Evolutionary conservation across 2,113 vertebrate species (phyloP).

Genomic region (Tringa solitaria): DNA sequence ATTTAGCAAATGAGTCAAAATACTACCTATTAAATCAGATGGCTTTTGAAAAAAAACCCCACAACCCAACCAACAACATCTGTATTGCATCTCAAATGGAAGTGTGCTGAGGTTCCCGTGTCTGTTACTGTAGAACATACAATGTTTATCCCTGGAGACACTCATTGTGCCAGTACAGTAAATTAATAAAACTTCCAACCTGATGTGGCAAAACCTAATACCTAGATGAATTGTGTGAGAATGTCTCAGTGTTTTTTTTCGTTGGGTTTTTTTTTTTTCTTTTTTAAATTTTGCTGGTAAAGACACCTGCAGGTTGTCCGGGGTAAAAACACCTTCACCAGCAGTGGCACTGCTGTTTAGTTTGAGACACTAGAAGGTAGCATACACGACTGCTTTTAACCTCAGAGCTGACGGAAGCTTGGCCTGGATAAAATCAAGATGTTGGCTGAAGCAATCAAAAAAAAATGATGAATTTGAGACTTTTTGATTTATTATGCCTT

Average conservation of each 20-base stretch:
- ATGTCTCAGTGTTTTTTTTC: not conserved
- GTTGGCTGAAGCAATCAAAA: not conserved
- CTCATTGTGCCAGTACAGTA: not conserved
- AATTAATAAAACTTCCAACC: not conserved
- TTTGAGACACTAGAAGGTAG: not conserved
- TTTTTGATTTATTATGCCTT: conserved; percentile 4
- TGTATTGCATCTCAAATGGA: not conserved
- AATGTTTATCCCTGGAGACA: not conserved
- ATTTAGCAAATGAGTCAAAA: not conserved
- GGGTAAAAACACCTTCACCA: not conserved
- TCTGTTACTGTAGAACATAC: not conserved
- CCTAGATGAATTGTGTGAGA: not conserved
- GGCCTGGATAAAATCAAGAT: not conserved
- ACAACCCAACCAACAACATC: not conserved
- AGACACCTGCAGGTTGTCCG: not conserved
- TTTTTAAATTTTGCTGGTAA: not conserved
- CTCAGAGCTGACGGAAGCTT: not conserved
- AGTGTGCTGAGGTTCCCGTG: not conserved
- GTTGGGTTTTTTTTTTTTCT: not conserved
- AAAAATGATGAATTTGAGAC: not conserved
- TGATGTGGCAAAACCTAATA: not conserved
- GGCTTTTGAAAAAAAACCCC: not conserved
- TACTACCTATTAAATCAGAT: not conserved
- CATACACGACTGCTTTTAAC: not conserved
- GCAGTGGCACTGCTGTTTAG: not conserved